These are phyloP conservation scores for Dicyrtomina minuta DNA, from an alignment of 2,888 invertebrate genomes.

Conservation along the genomic window DNA sequence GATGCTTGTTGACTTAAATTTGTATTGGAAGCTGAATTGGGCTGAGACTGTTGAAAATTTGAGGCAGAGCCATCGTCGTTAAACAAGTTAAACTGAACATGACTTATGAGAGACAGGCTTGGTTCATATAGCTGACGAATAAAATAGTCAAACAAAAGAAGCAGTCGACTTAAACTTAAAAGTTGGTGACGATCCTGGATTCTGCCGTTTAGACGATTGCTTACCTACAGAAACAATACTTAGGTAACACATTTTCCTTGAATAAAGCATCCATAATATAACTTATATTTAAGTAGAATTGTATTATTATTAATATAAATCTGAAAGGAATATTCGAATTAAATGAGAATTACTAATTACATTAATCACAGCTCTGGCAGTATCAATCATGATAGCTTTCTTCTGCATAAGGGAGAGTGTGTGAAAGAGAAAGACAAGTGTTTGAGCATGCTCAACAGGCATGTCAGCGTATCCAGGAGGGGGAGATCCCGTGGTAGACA, in stretches of 20 bases:
- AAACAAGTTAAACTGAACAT: conserved; percentile 81
- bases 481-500: conserved; percentile 56
- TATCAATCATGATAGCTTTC: conserved; percentile 78
- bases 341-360: no score
- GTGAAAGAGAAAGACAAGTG: conserved; percentile 90
- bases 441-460: conserved; percentile 82
- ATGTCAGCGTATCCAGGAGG: conserved; percentile 45
- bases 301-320: no score
- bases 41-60: not conserved
- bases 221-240: conserved; percentile 31
- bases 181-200: conserved; percentile 62
- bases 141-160: conserved; percentile 87
- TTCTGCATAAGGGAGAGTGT: conserved; percentile 94
- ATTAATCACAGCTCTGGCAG: conserved; percentile 54
- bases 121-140: conserved; percentile 95
- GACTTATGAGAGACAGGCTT: conserved; percentile 79
- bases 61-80: conserved; percentile 59
- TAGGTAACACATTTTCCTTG: not conserved
- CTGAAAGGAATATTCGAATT: no score
- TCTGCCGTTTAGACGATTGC: conserved; percentile 41
- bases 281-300: no score
- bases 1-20: not conserved
- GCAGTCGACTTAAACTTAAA: conserved; percentile 76
- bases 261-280: no score
- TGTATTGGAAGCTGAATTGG: not conserved